Conservation (phyloP, 2,797 vertebrate species). For the Myiothlypis chrysogaster region DNA sequence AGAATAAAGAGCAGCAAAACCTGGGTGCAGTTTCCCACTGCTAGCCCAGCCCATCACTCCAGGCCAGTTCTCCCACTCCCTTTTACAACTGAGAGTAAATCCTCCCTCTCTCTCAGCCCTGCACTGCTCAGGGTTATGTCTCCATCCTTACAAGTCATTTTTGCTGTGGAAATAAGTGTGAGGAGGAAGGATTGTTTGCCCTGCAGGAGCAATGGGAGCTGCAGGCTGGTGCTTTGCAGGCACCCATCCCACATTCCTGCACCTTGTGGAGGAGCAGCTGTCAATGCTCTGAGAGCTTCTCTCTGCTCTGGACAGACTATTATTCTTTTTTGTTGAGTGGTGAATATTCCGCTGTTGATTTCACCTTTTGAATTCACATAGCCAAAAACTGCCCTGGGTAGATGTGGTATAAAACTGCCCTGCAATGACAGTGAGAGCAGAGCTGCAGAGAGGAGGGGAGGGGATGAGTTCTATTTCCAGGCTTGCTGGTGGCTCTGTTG, state of each 20-base stretch:
- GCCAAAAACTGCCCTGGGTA: background rate
- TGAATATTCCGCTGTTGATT: background rate
- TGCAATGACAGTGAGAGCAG: background rate
- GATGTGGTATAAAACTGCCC: background rate
- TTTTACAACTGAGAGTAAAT: background rate
- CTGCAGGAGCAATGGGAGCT: background rate
- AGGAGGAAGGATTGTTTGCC: background rate
- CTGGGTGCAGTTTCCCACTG: background rate
- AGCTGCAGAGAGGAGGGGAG: background rate
- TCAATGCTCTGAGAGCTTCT: background rate
- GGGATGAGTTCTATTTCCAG: background rate
- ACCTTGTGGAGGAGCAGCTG: background rate
- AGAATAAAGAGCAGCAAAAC: background rate
- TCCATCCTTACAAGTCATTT: background rate
- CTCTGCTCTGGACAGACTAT: background rate
- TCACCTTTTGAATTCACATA: background rate
- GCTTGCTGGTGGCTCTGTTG: background rate
- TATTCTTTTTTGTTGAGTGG: background rate
- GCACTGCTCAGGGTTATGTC: background rate
- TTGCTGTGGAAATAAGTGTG: background rate
- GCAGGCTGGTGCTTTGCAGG: background rate
- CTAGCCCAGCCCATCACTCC: background rate
- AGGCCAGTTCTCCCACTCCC: background rate
- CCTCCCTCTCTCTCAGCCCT: background rate
- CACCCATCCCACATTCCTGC: background rate